Evolutionary conservation across 2,113 vertebrate genomes (phyloP), one percentile per base, ranked within the genome.

Genomic region (Aleadryas rufinucha): DNA sequence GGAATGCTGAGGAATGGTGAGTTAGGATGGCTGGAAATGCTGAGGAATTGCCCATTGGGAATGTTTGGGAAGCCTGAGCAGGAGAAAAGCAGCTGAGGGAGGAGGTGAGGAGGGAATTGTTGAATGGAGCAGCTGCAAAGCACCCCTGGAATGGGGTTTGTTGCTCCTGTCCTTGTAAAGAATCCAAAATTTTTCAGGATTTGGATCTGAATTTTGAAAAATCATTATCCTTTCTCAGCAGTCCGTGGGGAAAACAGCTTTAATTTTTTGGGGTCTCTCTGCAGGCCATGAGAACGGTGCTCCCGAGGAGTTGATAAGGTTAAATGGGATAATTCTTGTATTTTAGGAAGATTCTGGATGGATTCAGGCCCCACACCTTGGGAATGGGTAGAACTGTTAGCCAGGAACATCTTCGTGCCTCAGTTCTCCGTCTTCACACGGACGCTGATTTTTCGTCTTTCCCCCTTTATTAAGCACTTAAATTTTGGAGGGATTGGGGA

Each of bases 141-240:
- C 50, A 3, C 16, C 41, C 20, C 21, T 20, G 50, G 61, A 6
- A 31, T 22, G 59, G 28, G 35, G 3, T 28, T 65, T 78, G 41
- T 45, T 16, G 2, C 10, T 60, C 35, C 22, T 10, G 16, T 49
- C 47, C 56, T 50, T 27, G 42, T 26, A 45, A 88, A 49, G 56
- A 39, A 64, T 13, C 37, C 45, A 24, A 22, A 8, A 61, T 18
- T 42, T 42, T 39, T 35, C 26, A 45, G 23, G 41, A 45, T 68
- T 64, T 6, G 3, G 37, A 35, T 39, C 41, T 3, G 4, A 49
- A 56, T 28, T 37, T 13, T 5, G 21, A 75, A 54, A 47, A 63
- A 30, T 18, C 0, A 0, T 7, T 7, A 8, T 23, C 1, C 0
- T 27, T 22, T 37, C 50, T 65, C 31, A 16, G 49, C n/a, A 1